A percentile compares a stretch with the other conserved stretches of the same genome.
phyloP scores from a whole-genome alignment of 2,113 vertebrate species.

The Dicerorhinus sumatrensis region DNA sequence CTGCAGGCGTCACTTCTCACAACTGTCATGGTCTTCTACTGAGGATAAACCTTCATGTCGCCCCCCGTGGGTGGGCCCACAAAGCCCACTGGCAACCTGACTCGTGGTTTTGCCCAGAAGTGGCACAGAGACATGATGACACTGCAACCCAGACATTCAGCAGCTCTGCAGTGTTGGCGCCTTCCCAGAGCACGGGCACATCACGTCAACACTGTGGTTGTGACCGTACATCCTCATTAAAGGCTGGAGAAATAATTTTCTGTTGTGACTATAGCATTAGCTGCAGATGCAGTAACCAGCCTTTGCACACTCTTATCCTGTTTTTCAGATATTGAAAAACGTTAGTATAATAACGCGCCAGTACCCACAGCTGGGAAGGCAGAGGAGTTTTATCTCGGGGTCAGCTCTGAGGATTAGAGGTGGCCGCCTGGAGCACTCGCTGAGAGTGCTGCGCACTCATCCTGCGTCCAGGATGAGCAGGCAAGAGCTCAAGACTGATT shows the following conservation, averaged over 20 bases:
- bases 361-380: not conserved
- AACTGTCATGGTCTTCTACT: not conserved
- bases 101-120: not conserved
- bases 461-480: not conserved
- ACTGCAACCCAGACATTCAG: not conserved
- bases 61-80: not conserved
- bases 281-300: not conserved
- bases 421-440: not conserved
- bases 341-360: not conserved
- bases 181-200: not conserved
- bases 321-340: not conserved
- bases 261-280: constrained; percentile 51
- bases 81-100: not conserved
- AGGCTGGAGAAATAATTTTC: constrained; percentile 71
- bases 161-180: not conserved
- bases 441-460: not conserved
- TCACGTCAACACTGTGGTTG: not conserved
- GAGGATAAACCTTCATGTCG: not conserved
- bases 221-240: constrained; percentile 57
- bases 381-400: not conserved
- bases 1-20: not conserved
- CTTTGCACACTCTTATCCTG: not conserved
- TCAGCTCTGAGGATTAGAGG: not conserved
- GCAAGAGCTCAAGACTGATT: not conserved
- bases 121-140: not conserved